These are phyloP conservation scores for Acrobeloides nanus DNA, from an alignment of 2,888 invertebrate species.

Conservation along the genomic window DNA sequence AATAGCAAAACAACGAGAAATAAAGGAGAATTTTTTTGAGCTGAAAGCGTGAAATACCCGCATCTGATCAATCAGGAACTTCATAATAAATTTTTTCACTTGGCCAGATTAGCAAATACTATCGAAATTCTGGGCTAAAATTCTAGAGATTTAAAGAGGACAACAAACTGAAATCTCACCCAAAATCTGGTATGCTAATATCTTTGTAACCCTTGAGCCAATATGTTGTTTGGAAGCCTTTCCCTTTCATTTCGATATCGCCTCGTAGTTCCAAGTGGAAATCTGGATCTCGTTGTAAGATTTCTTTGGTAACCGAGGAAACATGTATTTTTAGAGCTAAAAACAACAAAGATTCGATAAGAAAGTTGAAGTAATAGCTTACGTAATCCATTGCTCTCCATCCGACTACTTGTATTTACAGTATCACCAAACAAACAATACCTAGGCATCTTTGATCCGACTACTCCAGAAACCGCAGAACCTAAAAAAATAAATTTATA, in stretches of 20 bases:
- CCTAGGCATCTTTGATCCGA: conserved; percentile 57
- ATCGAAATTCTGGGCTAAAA: too few relatives aligned
- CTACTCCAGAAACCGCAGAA: conserved; percentile 57
- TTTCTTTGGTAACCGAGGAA: conserved; percentile 44
- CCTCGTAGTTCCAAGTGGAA: conserved; percentile 52
- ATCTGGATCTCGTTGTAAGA: conserved; percentile 41
- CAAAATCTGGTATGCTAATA: conserved; percentile 47
- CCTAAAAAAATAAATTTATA: conserved; percentile 35
- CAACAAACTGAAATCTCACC: conserved; percentile 35
- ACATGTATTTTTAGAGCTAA: conserved; percentile 53
- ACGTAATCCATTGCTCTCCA: conserved; percentile 54
- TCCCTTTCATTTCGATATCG: conserved; percentile 54
- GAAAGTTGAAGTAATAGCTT: too few relatives aligned
- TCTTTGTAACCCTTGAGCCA: conserved; percentile 52
- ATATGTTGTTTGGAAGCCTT: conserved; percentile 50
- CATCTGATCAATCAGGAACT: too few relatives aligned
- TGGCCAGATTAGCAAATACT: too few relatives aligned
- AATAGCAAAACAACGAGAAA: too few relatives aligned
- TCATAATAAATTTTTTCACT: too few relatives aligned
- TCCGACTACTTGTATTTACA: conserved; percentile 49
- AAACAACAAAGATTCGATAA: conserved; percentile 18
- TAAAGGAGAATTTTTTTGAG: too few relatives aligned
- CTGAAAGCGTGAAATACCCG: too few relatives aligned
- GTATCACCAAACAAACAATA: conserved; percentile 57
- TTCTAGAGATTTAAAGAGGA: neutral